Conservation (phyloP, 2,888 invertebrate genomes). For the Pyrocoelia pectoralis region DNA sequence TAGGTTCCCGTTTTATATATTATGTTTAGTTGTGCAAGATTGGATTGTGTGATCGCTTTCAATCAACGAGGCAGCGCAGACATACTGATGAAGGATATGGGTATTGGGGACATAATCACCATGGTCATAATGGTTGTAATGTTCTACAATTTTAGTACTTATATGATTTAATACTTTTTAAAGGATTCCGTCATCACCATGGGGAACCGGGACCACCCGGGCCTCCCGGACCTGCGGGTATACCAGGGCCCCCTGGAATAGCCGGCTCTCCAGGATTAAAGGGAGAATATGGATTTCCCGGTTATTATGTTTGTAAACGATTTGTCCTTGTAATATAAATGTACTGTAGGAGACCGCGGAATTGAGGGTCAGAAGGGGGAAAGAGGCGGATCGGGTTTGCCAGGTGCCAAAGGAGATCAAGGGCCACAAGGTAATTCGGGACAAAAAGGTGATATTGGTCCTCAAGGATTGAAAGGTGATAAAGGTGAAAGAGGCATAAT, state of each 20-base stretch:
- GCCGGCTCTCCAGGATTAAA: background rate
- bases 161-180: background rate
- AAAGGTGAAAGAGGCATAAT: background rate
- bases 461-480: background rate
- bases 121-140: background rate
- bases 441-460: background rate
- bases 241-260: conserved; percentile 5
- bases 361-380: no score
- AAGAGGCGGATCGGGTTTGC: background rate
- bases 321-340: no score
- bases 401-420: background rate
- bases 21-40: no score
- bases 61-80: background rate
- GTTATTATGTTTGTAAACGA: no score
- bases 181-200: background rate
- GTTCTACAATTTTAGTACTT: no score
- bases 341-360: no score
- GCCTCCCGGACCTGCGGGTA: conserved; percentile 9
- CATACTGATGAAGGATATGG: background rate
- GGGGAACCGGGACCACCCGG: background rate
- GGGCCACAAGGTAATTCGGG: background rate
- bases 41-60: background rate
- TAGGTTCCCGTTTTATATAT: no score
- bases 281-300: no score
- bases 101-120: background rate